Evolutionary conservation across 2,113 vertebrate genomes (phyloP).

Genomic region (Stegostoma tigrinum): DNA sequence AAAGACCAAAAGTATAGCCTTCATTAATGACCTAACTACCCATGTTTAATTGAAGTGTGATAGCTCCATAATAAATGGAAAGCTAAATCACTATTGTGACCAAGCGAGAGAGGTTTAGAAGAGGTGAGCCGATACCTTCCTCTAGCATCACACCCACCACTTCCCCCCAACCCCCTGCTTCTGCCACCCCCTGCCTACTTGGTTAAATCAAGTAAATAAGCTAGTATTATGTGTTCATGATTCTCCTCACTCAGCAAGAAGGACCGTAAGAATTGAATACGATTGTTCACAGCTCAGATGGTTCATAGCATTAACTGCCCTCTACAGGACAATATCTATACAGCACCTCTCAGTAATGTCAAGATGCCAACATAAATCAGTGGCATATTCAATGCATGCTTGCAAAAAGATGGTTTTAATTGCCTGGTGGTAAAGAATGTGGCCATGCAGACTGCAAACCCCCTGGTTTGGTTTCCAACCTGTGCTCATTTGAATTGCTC

Average conservation of each 20-base stretch:
- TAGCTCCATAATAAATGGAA: too few relatives aligned
- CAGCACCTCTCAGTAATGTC: neutral
- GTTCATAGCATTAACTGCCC: neutral
- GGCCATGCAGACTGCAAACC: neutral
- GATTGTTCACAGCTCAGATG: neutral
- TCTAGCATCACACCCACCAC: too few relatives aligned
- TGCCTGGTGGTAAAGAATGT: too few relatives aligned
- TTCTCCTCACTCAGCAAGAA: neutral
- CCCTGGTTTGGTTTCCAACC: neutral
- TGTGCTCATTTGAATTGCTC: neutral
- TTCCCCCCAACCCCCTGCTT: too few relatives aligned
- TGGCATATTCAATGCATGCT: too few relatives aligned
- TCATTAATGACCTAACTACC: too few relatives aligned
- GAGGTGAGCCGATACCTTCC: too few relatives aligned
- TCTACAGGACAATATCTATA: neutral
- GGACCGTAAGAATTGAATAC: neutral
- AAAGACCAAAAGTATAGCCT: too few relatives aligned
- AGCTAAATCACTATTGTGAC: too few relatives aligned
- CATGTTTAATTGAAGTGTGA: too few relatives aligned
- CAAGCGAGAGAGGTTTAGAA: too few relatives aligned
- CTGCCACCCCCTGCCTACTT: too few relatives aligned
- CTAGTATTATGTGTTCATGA: neutral
- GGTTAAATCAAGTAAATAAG: neutral
- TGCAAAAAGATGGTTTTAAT: neutral
- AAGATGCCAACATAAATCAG: neutral